phyloP scores from a whole-genome alignment of 2,888 invertebrate genomes.

The Ectemnius continuus region DNA sequence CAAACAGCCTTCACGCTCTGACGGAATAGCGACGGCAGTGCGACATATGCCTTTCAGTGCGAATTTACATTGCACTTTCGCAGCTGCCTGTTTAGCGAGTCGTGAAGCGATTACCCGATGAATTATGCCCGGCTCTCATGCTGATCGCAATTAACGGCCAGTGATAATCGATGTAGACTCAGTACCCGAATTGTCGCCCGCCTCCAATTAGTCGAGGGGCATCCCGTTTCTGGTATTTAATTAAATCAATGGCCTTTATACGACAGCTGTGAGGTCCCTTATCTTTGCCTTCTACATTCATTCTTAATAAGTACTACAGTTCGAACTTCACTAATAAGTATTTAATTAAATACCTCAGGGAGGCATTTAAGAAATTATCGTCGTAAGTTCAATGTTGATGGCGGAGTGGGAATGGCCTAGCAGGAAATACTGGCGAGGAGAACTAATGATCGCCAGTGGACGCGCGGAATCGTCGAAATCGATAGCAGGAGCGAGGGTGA shows the following conservation, averaged over 20 bases:
- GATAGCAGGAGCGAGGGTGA: slow-evolving; percentile 44
- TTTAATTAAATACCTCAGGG: no score
- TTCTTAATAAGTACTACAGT: no score
- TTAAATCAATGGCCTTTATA: no score
- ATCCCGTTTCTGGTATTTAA: no score
- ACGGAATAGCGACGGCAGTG: slow-evolving; percentile 36
- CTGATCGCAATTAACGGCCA: not conserved
- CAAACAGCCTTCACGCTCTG: slow-evolving; percentile 39
- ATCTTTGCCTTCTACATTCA: no score
- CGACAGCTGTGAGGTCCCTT: no score
- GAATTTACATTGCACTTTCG: slow-evolving; percentile 10
- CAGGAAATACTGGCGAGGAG: not conserved
- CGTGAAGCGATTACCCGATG: slow-evolving; percentile 43
- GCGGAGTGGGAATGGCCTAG: not conserved
- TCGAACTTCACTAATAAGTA: no score
- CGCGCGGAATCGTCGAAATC: slow-evolving; percentile 42
- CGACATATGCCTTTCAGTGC: slow-evolving; percentile 30
- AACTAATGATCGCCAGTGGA: slow-evolving; percentile 1
- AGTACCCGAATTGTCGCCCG: not conserved
- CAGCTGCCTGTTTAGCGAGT: slow-evolving; percentile 37
- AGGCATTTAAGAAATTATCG: no score
- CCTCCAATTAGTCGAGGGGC: no score
- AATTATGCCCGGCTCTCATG: slow-evolving; percentile 33
- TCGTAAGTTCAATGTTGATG: no score
- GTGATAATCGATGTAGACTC: slow-evolving; percentile 39